These are phyloP conservation scores for Lamprologus speciosus DNA, from an alignment of 2,113 vertebrate species.

Conservation along the genomic window DNA sequence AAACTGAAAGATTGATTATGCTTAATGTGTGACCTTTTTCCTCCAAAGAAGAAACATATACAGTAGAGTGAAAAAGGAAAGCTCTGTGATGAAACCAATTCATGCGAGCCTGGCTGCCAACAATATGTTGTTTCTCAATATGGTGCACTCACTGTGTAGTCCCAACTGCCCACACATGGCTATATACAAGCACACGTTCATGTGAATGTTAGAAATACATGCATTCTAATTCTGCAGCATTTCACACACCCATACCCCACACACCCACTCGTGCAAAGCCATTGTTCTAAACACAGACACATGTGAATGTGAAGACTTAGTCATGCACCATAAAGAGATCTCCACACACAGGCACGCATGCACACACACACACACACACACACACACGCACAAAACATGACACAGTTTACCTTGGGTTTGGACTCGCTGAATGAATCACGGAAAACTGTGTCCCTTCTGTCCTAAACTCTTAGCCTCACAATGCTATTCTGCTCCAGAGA, in stretches of 20 bases:
- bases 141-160: slow-evolving; percentile 31
- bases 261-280: background rate
- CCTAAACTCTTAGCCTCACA: slow-evolving; percentile 29
- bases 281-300: background rate
- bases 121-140: slow-evolving; percentile 50
- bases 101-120: slow-evolving; percentile 27
- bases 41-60: background rate
- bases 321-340: background rate
- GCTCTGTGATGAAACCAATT: slow-evolving; percentile 17
- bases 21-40: slow-evolving; percentile 38
- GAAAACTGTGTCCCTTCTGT: slow-evolving; percentile 47
- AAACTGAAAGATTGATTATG: background rate
- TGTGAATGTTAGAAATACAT: background rate
- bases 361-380: background rate
- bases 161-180: slow-evolving; percentile 31
- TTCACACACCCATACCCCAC: background rate
- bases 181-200: background rate
- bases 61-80: background rate
- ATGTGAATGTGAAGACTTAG: background rate
- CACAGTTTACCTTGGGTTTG: slow-evolving; percentile 45
- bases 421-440: slow-evolving; percentile 45
- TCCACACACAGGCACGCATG: background rate
- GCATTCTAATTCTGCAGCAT: background rate
- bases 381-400: background rate
- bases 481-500: slow-evolving; percentile 8